Evolutionary conservation across 2,888 invertebrate genomes (phyloP).

Genomic region (Macrophya annulata): DNA sequence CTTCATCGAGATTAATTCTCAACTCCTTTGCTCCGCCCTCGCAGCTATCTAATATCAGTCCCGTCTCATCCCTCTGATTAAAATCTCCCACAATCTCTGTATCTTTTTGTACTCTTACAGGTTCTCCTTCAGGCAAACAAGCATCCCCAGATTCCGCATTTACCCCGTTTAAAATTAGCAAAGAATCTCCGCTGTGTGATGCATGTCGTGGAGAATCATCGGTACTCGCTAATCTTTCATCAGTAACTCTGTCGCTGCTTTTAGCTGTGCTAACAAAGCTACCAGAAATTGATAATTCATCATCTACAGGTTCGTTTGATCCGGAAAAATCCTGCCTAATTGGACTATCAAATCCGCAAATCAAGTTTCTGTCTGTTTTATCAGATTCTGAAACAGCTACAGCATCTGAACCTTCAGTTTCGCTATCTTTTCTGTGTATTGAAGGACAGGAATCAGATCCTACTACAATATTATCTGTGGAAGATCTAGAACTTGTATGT

Average conservation of each 20-base stretch:
- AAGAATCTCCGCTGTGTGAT: not conserved
- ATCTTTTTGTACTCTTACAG: constrained; percentile 27
- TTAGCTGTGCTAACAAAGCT: not conserved
- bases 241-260: not conserved
- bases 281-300: not conserved
- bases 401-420: not conserved
- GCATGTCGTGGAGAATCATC: not conserved
- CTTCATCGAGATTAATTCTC: constrained; percentile 22
- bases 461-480: constrained; percentile 3
- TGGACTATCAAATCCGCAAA: not conserved
- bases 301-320: not conserved
- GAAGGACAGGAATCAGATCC: not conserved
- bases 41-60: constrained; percentile 27
- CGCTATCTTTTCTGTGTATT: not conserved
- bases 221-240: not conserved
- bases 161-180: not conserved
- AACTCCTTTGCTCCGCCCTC: constrained; percentile 1
- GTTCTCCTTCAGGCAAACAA: not conserved
- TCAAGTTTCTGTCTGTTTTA: not conserved
- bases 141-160: constrained; percentile 8
- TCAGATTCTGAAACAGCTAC: not conserved
- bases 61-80: not conserved
- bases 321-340: not conserved
- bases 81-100: not conserved
- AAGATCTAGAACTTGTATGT: constrained; percentile 27